These are phyloP conservation scores for Diorhabda sublineata DNA, from an alignment of 1,140 invertebrate genomes.

Conservation along the genomic window DNA sequence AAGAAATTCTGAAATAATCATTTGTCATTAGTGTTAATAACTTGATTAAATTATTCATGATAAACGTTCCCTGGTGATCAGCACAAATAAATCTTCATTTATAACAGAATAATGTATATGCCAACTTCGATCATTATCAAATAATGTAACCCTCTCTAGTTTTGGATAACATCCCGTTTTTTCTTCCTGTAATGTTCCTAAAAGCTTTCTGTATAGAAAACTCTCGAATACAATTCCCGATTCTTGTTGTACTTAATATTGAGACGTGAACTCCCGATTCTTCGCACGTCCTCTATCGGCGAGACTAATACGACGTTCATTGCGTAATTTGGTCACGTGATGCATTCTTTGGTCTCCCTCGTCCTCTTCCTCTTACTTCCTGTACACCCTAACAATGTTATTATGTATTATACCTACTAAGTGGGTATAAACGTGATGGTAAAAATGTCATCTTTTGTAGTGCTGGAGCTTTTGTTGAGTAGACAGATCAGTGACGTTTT, in stretches of 20 bases:
- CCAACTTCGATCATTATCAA: no score
- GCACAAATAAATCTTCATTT: no score
- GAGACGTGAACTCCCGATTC: slow-evolving; percentile 28
- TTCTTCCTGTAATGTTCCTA: not conserved
- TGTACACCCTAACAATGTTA: slow-evolving; percentile 32
- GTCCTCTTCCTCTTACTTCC: slow-evolving; percentile 5
- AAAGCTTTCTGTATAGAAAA: slow-evolving; percentile 1
- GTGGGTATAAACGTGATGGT: slow-evolving; percentile 36
- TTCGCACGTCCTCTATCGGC: slow-evolving; percentile 30
- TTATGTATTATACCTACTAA: slow-evolving; percentile 38
- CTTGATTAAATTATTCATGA: no score
- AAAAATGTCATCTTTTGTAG: slow-evolving; percentile 27
- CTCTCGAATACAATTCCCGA: not conserved
- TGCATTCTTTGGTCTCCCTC: slow-evolving; percentile 34
- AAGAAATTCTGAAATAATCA: no score
- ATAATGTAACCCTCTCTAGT: not conserved
- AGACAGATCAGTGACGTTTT: not conserved
- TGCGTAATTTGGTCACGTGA: slow-evolving; percentile 40
- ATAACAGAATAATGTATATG: no score
- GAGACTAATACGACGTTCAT: slow-evolving; percentile 38
- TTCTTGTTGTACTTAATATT: not conserved
- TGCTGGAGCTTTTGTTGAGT: not conserved
- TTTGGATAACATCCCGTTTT: not conserved
- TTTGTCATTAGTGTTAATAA: no score
- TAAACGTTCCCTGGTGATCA: no score